These are phyloP conservation scores for Brachylomia viminalis DNA, from an alignment of 2,888 invertebrate genomes.

Conservation along the genomic window DNA sequence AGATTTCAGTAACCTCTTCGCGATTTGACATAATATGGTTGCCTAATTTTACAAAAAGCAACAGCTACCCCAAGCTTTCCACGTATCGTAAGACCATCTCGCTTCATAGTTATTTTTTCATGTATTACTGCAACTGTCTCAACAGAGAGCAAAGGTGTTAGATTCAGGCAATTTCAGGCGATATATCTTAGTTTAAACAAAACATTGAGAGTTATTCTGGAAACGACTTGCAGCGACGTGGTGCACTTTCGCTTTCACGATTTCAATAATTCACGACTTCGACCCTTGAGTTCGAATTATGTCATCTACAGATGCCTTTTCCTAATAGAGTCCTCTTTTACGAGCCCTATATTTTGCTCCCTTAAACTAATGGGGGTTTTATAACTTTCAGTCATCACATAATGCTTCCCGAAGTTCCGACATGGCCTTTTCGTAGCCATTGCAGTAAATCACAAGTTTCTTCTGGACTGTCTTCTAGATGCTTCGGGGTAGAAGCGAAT, in stretches of 20 bases:
- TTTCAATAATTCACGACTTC: slow-evolving; percentile 23
- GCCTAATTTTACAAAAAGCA: neutral
- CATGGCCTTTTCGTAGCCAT: neutral
- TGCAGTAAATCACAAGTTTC: neutral
- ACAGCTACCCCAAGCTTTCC: neutral
- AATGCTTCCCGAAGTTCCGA: neutral
- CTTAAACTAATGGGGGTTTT: neutral
- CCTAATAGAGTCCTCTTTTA: slow-evolving; percentile 4
- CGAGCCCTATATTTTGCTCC: neutral
- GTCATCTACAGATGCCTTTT: neutral
- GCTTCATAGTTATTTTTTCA: neutral
- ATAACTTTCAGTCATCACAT: neutral
- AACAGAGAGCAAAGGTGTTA: neutral
- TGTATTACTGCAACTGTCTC: neutral
- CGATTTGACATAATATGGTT: neutral
- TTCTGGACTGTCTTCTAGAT: neutral
- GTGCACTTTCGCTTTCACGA: slow-evolving; percentile 27
- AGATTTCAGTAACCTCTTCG: neutral
- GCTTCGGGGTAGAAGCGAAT: neutral
- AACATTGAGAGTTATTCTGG: neutral
- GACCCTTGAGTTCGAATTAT: slow-evolving; percentile 9
- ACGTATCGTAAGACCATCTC: neutral
- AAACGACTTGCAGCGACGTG: neutral
- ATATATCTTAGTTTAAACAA: neutral
- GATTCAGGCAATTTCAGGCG: neutral